Evolutionary conservation across 1,140 invertebrate species (phyloP).

Genomic region (Cherax destructor): DNA sequence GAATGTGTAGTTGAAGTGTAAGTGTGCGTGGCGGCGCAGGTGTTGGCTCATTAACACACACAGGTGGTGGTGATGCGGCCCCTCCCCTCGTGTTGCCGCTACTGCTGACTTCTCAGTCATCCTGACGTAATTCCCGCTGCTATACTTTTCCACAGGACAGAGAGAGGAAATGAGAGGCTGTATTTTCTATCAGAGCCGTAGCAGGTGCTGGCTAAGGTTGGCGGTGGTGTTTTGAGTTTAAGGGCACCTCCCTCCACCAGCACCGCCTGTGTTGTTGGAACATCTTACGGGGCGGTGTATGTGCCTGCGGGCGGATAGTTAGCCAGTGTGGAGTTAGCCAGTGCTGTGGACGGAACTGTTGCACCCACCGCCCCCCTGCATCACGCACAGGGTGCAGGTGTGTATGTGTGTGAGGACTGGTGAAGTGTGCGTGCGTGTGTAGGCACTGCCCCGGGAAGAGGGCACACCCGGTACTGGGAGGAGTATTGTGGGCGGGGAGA

Average conservation of each 20-base stretch:
- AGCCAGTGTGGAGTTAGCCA: conserved; percentile 51
- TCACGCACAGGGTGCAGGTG: conserved; percentile 50
- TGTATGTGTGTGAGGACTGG: conserved; percentile 17
- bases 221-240: conserved; percentile 42
- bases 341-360: conserved; percentile 54
- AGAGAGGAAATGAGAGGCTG: background rate
- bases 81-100: background rate
- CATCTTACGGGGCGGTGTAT: conserved; percentile 21
- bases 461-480: conserved; percentile 33
- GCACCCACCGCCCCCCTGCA: conserved; percentile 42
- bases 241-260: background rate
- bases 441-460: conserved; percentile 24
- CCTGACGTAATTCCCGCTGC: background rate
- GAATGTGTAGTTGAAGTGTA: background rate
- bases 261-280: conserved; percentile 46
- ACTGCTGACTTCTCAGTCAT: background rate
- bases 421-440: conserved; percentile 29
- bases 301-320: conserved; percentile 33
- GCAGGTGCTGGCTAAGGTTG: conserved; percentile 32
- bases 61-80: background rate
- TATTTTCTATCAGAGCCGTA: background rate
- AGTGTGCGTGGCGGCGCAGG: background rate
- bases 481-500: conserved; percentile 38
- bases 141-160: background rate
- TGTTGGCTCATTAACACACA: background rate